Evolutionary conservation across 2,113 vertebrate species (phyloP).

Genomic region (Cryptotis parvus): DNA sequence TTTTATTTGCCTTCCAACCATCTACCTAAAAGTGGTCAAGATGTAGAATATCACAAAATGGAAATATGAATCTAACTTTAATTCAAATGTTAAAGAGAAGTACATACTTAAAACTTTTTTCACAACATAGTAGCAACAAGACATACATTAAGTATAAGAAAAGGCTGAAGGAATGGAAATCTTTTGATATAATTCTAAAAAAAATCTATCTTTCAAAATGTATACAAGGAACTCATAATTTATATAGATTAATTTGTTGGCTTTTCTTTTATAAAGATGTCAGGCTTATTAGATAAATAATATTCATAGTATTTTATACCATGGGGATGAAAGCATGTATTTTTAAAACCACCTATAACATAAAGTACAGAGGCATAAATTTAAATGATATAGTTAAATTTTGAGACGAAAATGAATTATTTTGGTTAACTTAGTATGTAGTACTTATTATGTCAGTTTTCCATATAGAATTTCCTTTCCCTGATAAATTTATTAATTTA

Average conservation of each 20-base stretch:
- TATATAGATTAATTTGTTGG: constrained; percentile 28
- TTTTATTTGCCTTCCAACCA: background rate
- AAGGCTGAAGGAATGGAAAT: background rate
- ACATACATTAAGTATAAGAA: background rate
- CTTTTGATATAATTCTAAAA: background rate
- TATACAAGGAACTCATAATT: constrained; percentile 28
- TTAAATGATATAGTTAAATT: background rate
- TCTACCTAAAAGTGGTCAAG: constrained; percentile 36
- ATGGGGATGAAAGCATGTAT: background rate
- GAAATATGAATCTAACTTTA: constrained; percentile 39
- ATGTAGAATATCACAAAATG: background rate
- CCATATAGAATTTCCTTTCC: background rate
- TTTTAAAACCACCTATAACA: background rate
- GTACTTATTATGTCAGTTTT: background rate
- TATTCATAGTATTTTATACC: background rate
- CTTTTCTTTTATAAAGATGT: background rate
- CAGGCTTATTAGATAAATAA: background rate
- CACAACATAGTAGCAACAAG: constrained; percentile 21
- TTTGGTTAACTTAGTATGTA: background rate
- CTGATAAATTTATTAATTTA: constrained; percentile 4
- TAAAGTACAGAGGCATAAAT: background rate
- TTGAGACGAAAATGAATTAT: background rate
- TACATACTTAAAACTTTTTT: background rate
- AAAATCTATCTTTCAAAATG: background rate
- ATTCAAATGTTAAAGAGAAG: constrained; percentile 47